Base-by-base conservation (phyloP, 2,113 vertebrate species). In the Scortum barcoo region DNA sequence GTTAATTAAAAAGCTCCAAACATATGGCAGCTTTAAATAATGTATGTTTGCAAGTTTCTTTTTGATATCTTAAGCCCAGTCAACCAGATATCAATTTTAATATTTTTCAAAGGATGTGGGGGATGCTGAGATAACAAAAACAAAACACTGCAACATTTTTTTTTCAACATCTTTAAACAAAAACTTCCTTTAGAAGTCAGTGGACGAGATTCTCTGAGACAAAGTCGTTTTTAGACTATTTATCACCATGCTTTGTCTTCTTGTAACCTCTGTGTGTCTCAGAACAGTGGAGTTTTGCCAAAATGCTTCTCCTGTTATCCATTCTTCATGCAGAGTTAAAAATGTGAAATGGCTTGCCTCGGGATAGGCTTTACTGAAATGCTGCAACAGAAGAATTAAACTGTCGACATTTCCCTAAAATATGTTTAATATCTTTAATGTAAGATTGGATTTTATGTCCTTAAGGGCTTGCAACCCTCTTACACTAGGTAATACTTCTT, bases 11-110 rank as follows among this genome's bases (percentile, higher is more conserved):
- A 85, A 80, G 20, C 16, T 17, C 26, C 3, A 63, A 74, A 83
- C 86, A 87, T 86, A 84, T 83, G 78, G 24, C 9, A 7, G 44
- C 46, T 75, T 36, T 76, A 50, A 75, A 81, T 71, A 77, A 72
- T 77, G 38, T n/a, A 79, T 4, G 56, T 72, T 70, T 63, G 36
- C 66, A 3, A 57, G 28, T 84, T 61, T 85, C 79, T 63, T 70
- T 62, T 72, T 13, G 7, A 53, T 66, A 46, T 74, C 24, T 44
- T 24, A 66, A 80, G 78, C 36, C 10, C 69, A 72, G 67, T 75
- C 86, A 84, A 33, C 40, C 78, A 78, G 50, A 61, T 51, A 76
- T 66, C 17, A 7, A 3, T 72, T 72, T 72, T 14, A 26, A 70
- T 65, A 7, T 51, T 42, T 58, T 40, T 56, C 10, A 33, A 60